A percentile compares a stretch with the other conserved stretches of the same genome.
These are phyloP conservation scores for Plagodis dolabraria DNA, from an alignment of 2,888 invertebrate species.

Conservation along the genomic window DNA sequence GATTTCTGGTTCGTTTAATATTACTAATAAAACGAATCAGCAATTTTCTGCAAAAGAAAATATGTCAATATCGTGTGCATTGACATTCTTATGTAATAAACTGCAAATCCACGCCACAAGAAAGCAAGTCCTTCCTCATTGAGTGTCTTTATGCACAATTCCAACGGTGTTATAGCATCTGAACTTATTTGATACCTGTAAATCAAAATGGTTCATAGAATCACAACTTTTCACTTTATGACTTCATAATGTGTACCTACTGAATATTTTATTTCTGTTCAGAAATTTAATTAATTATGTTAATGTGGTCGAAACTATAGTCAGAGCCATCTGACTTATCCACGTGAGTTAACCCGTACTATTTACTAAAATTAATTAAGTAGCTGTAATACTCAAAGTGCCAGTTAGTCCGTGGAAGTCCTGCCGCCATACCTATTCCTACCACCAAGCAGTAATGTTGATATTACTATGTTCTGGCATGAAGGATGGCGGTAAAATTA, in stretches of 20 bases:
- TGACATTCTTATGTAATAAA: conserved; percentile 96
- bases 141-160: conserved; percentile 91
- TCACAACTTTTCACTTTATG: not conserved
- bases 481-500: too few species aligned
- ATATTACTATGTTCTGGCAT: too few species aligned
- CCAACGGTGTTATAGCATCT: conserved; percentile 61
- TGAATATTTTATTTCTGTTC: not conserved
- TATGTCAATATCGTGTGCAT: conserved; percentile 98
- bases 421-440: too few species aligned
- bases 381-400: too few species aligned
- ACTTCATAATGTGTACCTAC: too few species aligned
- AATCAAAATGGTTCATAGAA: conserved; percentile 9
- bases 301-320: too few species aligned
- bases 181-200: conserved; percentile 53
- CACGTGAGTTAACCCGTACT: too few species aligned
- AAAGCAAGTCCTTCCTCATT: conserved; percentile 92
- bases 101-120: conserved; percentile 97
- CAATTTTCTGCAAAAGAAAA: conserved; percentile 95
- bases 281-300: too few species aligned
- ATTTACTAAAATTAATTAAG: too few species aligned
- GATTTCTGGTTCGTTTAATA: not conserved
- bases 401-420: too few species aligned
- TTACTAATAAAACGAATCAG: conserved; percentile 55
- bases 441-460: too few species aligned
- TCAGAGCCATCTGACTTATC: too few species aligned